These are phyloP conservation scores for Poecilia wingei DNA, from an alignment of 2,797 vertebrate species.

Conservation along the genomic window DNA sequence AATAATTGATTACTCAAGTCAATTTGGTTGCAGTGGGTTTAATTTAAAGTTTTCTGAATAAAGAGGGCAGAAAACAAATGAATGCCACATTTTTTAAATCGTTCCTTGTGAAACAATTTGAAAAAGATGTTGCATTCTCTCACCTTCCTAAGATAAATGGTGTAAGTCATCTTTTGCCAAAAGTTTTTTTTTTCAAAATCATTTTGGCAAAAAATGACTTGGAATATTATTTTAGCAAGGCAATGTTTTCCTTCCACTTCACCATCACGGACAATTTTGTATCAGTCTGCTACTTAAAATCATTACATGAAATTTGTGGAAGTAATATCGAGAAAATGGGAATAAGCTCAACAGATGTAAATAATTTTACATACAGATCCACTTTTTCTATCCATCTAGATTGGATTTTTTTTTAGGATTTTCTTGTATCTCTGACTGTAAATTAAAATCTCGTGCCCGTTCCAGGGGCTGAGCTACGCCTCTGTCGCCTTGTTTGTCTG, in stretches of 20 bases:
- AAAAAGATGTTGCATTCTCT: not conserved
- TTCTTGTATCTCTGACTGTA: not conserved
- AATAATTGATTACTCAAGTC: not conserved
- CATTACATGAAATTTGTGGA: not conserved
- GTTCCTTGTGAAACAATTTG: not conserved
- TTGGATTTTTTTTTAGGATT: not conserved
- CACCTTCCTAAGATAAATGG: no score
- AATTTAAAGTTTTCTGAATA: not conserved
- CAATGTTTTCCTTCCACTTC: not conserved
- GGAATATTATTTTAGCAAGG: no score
- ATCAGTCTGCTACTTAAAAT: not conserved
- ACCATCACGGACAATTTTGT: not conserved
- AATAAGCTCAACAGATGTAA: not conserved
- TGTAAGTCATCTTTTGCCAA: no score
- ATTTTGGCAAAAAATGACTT: no score
- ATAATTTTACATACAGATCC: not conserved
- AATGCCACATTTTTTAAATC: not conserved
- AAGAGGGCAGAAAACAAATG: not conserved
- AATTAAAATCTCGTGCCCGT: not conserved
- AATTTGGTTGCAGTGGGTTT: not conserved
- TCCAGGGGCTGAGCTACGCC: not conserved
- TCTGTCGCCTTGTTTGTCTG: not conserved
- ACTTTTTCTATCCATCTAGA: constrained; percentile 6
- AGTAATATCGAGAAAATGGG: not conserved
- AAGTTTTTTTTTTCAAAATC: no score